phyloP scores from a whole-genome alignment of 2,797 vertebrate species.

The Myotis daubentonii region DNA sequence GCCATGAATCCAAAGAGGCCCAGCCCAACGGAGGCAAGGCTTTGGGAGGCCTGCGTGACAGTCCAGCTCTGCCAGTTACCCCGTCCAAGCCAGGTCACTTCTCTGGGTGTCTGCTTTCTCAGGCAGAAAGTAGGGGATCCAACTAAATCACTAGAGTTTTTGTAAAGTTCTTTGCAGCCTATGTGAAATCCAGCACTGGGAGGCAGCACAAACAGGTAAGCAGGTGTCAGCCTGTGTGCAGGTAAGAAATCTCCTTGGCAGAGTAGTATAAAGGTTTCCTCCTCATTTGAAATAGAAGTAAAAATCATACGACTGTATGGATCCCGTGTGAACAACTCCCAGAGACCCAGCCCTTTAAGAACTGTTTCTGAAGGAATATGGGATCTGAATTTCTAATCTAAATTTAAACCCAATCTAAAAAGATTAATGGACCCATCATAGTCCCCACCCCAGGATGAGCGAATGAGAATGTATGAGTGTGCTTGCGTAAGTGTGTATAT shows the following conservation, averaged over 20 bases:
- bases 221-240: background rate
- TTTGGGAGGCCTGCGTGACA: background rate
- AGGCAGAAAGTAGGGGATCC: background rate
- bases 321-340: background rate
- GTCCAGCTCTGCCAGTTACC: background rate
- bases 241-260: background rate
- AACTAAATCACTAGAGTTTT: background rate
- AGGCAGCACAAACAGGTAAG: background rate
- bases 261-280: background rate
- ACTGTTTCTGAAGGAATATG: background rate
- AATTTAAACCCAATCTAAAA: background rate
- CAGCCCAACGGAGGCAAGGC: background rate
- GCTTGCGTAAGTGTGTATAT: fast-evolving
- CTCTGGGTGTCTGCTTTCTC: background rate
- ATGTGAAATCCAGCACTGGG: background rate
- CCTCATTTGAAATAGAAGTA: background rate
- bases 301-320: background rate
- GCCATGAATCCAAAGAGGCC: background rate
- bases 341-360: background rate
- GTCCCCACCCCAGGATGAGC: background rate
- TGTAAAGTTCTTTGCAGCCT: background rate
- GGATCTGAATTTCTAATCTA: background rate
- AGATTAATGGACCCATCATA: background rate
- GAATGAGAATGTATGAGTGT: background rate
- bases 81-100: background rate